Percentiles rank a stretch among this genome's conserved stretches.
Evolutionary conservation across 2,797 vertebrate genomes (phyloP).

Genomic region (Sylvilagus floridanus): DNA sequence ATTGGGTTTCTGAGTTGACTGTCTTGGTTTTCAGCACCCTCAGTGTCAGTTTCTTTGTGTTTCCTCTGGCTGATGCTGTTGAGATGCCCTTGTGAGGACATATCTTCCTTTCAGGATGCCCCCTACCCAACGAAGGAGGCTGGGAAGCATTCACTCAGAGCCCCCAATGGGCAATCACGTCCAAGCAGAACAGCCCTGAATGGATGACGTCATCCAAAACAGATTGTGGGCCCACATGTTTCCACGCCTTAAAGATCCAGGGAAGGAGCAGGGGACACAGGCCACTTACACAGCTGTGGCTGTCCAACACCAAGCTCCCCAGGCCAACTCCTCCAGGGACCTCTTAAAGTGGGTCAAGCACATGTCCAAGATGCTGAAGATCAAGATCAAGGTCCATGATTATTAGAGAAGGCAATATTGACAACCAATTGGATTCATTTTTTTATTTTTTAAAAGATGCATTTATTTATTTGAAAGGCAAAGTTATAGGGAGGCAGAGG

Average conservation of each 20-base stretch:
- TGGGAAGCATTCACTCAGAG: too few species aligned
- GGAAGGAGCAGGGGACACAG: too few species aligned
- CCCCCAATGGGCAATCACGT: too few species aligned
- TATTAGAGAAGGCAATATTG: neutral
- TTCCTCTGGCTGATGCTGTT: neutral
- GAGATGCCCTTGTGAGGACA: neutral
- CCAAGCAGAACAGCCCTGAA: too few species aligned
- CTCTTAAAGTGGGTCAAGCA: neutral
- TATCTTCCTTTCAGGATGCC: too few species aligned
- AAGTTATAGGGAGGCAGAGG: too few species aligned
- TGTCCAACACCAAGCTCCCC: neutral
- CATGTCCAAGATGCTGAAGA: neutral
- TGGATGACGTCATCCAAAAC: too few species aligned
- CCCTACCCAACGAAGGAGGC: too few species aligned
- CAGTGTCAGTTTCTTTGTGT: fast-evolving
- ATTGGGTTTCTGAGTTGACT: neutral
- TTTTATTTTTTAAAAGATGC: too few species aligned
- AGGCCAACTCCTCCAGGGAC: neutral
- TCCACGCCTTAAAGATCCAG: too few species aligned
- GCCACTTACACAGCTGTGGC: neutral
- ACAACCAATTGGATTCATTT: neutral
- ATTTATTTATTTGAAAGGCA: too few species aligned
- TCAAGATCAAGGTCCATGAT: neutral
- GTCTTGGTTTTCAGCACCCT: neutral
- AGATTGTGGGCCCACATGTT: too few species aligned